These are phyloP conservation scores for Capricornis sumatraensis DNA, from an alignment of 2,113 vertebrate species.

Conservation along the genomic window DNA sequence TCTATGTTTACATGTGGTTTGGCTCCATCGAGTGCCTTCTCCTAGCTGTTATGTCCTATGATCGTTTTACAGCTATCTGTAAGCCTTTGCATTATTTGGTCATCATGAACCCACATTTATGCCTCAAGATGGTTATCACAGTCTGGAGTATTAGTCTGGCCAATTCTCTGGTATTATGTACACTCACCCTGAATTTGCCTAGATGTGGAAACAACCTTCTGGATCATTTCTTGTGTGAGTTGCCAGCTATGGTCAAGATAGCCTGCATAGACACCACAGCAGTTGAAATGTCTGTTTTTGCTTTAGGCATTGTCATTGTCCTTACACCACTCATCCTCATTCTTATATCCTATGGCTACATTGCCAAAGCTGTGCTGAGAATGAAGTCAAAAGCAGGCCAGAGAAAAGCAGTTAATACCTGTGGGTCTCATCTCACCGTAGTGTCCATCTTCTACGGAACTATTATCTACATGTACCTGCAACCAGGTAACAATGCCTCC, in stretches of 20 bases:
- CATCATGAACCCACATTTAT: constrained; percentile 36
- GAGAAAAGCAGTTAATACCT: constrained; percentile 48
- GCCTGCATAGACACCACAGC: constrained; percentile 56
- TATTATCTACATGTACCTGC: constrained; percentile 53
- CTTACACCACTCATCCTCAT: constrained; percentile 46
- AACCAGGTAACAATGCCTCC: constrained; percentile 42
- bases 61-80: constrained; percentile 48
- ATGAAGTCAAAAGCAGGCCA: constrained; percentile 51
- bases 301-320: constrained; percentile 38
- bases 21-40: constrained; percentile 57
- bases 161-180: constrained; percentile 14
- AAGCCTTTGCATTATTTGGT: constrained; percentile 48
- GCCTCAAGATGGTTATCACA: constrained; percentile 11
- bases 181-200: constrained; percentile 48
- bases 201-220: constrained; percentile 50
- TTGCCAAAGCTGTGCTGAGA: constrained; percentile 49
- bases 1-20: constrained; percentile 45
- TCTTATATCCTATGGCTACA: constrained; percentile 53
- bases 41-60: constrained; percentile 57
- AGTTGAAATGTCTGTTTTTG: constrained; percentile 53
- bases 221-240: constrained; percentile 66
- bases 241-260: constrained; percentile 54
- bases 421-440: constrained; percentile 55
- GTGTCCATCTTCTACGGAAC: constrained; percentile 52
- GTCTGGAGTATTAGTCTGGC: constrained; percentile 38